Conservation (phyloP, 2,113 vertebrate genomes). For the Mohoua ochrocephala region DNA sequence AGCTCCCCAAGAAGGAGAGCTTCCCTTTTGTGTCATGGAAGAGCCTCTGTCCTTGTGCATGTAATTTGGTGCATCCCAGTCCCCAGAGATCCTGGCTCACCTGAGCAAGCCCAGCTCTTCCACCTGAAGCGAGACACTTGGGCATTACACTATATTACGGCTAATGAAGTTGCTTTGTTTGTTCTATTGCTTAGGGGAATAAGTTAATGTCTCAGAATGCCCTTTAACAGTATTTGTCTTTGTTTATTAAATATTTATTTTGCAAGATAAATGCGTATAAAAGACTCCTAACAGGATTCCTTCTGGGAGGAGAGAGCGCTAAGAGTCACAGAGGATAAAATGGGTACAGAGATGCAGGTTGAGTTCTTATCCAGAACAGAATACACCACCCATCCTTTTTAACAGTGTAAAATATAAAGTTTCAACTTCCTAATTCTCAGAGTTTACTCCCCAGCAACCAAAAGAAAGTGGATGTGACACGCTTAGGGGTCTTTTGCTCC, state of each 20-base stretch:
- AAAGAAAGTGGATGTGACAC: background rate
- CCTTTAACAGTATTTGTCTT: constrained; percentile 3
- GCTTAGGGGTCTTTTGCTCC: background rate
- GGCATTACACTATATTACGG: background rate
- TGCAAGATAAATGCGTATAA: background rate
- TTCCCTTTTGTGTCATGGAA: background rate
- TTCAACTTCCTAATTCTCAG: background rate
- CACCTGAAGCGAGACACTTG: accelerated
- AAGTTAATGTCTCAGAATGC: constrained; percentile 7
- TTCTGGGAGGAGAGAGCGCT: background rate
- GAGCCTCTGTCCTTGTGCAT: background rate
- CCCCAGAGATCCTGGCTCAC: background rate
- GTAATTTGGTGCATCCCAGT: background rate
- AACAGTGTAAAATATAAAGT: background rate
- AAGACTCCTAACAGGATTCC: background rate
- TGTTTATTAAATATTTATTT: constrained; percentile 54
- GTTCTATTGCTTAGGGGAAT: background rate
- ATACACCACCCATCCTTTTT: background rate
- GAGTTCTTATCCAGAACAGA: background rate
- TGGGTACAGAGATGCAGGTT: background rate
- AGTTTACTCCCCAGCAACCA: background rate
- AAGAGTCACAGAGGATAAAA: background rate
- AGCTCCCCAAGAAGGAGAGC: background rate
- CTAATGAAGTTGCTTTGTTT: constrained; percentile 48
- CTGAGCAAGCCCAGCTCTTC: background rate